A percentile compares a stretch with the other conserved stretches of the same genome.
Conservation (phyloP, 2,888 invertebrate species). For the Hirtodrosophila cameraria region DNA sequence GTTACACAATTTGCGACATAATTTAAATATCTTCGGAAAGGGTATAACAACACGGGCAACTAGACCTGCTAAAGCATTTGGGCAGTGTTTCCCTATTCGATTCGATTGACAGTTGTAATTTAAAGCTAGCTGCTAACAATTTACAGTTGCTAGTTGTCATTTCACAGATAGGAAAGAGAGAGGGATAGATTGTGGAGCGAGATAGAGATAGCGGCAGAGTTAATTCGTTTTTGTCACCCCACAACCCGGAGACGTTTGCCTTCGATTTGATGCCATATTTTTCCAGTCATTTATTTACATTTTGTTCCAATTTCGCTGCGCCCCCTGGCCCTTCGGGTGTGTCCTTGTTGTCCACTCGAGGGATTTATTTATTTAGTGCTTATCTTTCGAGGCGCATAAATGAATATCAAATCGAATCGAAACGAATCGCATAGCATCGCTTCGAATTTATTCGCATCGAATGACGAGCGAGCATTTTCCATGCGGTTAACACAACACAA, state of each 20-base stretch:
- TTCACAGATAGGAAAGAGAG: not conserved
- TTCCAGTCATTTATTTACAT: conserved; percentile 76
- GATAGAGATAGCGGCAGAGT: not conserved
- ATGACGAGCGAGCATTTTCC: conserved; percentile 62
- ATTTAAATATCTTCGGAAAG: too few species aligned
- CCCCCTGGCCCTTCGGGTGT: not conserved
- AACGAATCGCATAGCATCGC: conserved; percentile 61
- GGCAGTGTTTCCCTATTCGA: conserved; percentile 35
- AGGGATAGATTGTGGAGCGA: not conserved
- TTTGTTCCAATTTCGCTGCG: conserved; percentile 40
- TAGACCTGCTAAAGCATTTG: conserved; percentile 18
- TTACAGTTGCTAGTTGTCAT: conserved; percentile 47
- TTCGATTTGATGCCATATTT: conserved; percentile 64
- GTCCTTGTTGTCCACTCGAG: not conserved
- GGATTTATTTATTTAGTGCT: conserved; percentile 77
- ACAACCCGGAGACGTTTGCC: conserved; percentile 40
- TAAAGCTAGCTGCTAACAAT: conserved; percentile 55
- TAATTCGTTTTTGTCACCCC: too few species aligned
- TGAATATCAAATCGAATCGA: conserved; percentile 71
- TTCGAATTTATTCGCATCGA: conserved; percentile 66
- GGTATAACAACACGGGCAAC: not conserved
- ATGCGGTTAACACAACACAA: conserved; percentile 65
- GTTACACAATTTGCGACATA: too few species aligned
- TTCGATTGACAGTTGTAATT: conserved; percentile 73
- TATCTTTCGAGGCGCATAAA: conserved; percentile 75